Evolutionary conservation across 2,113 vertebrate genomes (phyloP).

Genomic region (Mus musculus): DNA sequence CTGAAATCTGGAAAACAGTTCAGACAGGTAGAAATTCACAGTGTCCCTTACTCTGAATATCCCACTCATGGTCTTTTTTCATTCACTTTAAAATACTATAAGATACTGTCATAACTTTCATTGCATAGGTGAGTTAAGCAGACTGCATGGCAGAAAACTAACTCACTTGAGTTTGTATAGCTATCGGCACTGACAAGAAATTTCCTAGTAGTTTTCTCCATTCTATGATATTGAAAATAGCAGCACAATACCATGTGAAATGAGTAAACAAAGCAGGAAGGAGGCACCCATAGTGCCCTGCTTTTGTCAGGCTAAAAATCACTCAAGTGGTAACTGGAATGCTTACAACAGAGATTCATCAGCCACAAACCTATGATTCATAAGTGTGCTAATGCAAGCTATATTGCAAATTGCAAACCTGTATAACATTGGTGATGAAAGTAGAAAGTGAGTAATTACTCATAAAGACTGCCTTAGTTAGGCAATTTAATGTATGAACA

Average conservation of each 20-base stretch:
- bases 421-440: neutral
- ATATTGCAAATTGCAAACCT: neutral
- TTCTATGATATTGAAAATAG: neutral
- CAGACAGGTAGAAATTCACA: neutral
- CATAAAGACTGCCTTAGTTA: neutral
- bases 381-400: neutral
- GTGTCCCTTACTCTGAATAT: too few relatives aligned
- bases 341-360: neutral
- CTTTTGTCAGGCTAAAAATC: neutral
- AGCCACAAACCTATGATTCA: neutral
- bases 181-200: neutral
- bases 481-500: neutral
- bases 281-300: neutral
- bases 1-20: neutral
- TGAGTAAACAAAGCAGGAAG: neutral
- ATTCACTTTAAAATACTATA: fast-evolving
- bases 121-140: neutral
- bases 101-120: neutral
- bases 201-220: neutral
- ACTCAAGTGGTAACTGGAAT: neutral
- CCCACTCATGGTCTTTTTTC: fast-evolving
- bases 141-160: neutral
- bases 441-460: neutral
- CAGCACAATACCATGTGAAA: neutral
- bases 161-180: neutral